A percentile compares a stretch with the other conserved stretches of the same genome.
phyloP scores from a whole-genome alignment of 2,888 invertebrate species.

The Malthinus flaveolus region DNA sequence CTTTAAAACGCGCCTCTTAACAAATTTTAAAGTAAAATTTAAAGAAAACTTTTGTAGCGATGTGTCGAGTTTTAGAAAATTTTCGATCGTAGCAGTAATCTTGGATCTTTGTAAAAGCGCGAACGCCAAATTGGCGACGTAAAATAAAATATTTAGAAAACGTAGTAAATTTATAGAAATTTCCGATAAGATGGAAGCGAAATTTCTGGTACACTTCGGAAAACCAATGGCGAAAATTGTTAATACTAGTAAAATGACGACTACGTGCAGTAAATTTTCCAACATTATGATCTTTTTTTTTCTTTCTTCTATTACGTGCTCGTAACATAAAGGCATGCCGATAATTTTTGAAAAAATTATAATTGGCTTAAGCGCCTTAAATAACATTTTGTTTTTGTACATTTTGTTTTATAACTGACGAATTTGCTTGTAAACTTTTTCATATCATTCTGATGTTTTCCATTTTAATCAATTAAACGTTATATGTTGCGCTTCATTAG shows the following conservation, averaged over 20 bases:
- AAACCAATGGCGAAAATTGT: not conserved
- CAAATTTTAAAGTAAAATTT: not conserved
- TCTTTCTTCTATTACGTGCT: not conserved
- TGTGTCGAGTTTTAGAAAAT: not conserved
- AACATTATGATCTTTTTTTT: not conserved
- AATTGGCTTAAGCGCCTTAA: not conserved
- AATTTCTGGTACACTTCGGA: slow-evolving; percentile 1
- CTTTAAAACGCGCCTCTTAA: not conserved
- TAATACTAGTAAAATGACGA: not conserved
- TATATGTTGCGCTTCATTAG: no score
- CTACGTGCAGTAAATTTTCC: not conserved
- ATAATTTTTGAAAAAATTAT: slow-evolving; percentile 5
- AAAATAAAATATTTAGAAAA: not conserved
- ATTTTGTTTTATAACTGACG: not conserved
- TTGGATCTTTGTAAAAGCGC: not conserved
- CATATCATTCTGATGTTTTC: no score
- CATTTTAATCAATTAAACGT: no score
- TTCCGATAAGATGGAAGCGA: slow-evolving; percentile 1
- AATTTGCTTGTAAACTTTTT: no score
- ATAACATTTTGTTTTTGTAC: not conserved
- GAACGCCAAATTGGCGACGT: not conserved
- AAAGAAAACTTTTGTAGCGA: not conserved
- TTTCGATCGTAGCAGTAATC: not conserved
- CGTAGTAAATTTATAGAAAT: slow-evolving; percentile 4
- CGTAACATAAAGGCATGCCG: not conserved